Evolutionary conservation across 2,797 vertebrate species (phyloP).

Genomic region (Acanthopagrus latus): DNA sequence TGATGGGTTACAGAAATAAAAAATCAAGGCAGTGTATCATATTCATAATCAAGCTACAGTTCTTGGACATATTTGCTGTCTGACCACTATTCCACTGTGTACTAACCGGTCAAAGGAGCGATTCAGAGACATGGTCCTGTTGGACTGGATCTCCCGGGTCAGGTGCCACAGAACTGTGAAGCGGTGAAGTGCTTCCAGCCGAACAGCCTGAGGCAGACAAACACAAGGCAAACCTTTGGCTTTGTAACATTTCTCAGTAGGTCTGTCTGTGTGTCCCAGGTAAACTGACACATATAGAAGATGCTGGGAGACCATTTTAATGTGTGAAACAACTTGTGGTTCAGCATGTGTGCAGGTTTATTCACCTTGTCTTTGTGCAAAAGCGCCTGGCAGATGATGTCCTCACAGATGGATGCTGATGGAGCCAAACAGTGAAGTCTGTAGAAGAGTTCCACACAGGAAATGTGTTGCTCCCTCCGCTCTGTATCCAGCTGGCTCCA

Average conservation of each 20-base stretch:
- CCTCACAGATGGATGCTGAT: conserved; percentile 93
- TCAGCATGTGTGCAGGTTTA: conserved; percentile 2
- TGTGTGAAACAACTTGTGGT: neutral
- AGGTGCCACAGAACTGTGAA: conserved; percentile 99
- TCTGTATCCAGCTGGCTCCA: conserved; percentile 96
- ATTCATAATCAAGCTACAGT: neutral
- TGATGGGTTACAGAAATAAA: neutral
- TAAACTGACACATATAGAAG: neutral
- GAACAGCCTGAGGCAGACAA: conserved; percentile 76
- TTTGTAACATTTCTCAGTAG: neutral
- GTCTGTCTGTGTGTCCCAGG: conserved; percentile 23
- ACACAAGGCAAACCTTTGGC: conserved; percentile 33
- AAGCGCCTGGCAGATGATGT: conserved; percentile 95
- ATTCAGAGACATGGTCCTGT: conserved; percentile 90
- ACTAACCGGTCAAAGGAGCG: conserved; percentile 96
- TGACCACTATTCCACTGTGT: neutral
- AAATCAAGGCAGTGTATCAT: too few species aligned
- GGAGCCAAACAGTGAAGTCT: conserved; percentile 96
- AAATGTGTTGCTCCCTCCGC: conserved; percentile 92
- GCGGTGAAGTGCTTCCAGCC: conserved; percentile 93
- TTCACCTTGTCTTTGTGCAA: conserved; percentile 92
- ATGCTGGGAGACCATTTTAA: neutral
- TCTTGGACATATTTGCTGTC: neutral
- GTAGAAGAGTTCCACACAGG: conserved; percentile 96
- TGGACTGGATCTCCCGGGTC: conserved; percentile 94